Base-by-base conservation (phyloP, 92 coral and sea anemone species). In the Muricea muricata region DNA sequence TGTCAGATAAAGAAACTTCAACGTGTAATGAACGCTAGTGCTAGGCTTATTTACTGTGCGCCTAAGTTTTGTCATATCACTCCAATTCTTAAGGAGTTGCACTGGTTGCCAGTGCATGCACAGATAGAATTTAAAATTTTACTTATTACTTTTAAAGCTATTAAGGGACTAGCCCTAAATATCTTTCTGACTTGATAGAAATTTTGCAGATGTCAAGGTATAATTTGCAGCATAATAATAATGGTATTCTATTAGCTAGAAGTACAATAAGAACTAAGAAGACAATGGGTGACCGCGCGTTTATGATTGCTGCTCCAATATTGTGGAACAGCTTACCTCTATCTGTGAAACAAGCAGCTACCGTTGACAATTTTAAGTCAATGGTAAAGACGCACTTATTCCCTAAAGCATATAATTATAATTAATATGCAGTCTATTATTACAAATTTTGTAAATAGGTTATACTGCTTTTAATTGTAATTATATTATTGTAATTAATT, bases 11-110 rank as follows among this genome's bases (percentile, higher is more conserved):
- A 65, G 26, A 89, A 84, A 31, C 56, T 89, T 32, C 92, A 84
- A 48, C 86, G 89, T 68, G 89, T 89, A 30, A 74, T 81, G 78
- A 85, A 89, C 54, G 82, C 87, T n/a, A 72, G 86, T 37, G 92
- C 86, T 21, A 32, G 89, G 15, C 54, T 89, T 1, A n/a, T n/a
- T n/a, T n/a, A n/a, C n/a, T n/a, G n/a, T n/a, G n/a, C n/a, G n/a
- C n/a, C n/a, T n/a, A n/a, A 73, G 47, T 89, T 35, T 54, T 79
- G 89, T 54, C 89, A 85, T 42, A 85, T 83, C n/a, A 83, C 88
- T 20, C 88, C 91, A 41, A 17, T 83, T 1, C 85, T 83, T 17
- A 66, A 32, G 35, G 84, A 88, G 57, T 47, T 88, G 10, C 85
- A 82, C 50, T 88, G 87, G 91, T 61, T 83, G 41, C 91, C 80